Base-by-base conservation (phyloP, 2,113 vertebrate species). In the Chamaetylas fuelleborni region DNA sequence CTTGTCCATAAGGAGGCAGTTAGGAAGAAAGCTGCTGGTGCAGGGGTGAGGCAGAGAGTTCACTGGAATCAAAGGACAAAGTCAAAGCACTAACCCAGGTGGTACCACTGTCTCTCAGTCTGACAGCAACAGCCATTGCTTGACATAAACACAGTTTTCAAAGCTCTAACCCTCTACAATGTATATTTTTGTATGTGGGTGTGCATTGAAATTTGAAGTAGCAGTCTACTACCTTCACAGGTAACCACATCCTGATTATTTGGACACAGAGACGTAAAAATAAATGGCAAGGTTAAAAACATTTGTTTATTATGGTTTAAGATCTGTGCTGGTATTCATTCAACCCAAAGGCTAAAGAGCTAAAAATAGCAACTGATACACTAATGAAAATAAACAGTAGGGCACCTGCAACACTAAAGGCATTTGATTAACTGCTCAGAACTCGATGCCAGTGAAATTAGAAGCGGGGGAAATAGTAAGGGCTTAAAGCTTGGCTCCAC, bases 211-310 rank as follows among this genome's bases (percentile, higher is more conserved):
- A 95, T 97, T 97, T 96, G 96, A 97, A 96, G 95, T 92, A 60
- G 60, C 81, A 89, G 67, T 89, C 84, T 94, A 67, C 94, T 92
- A 93, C 96, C 94, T 97, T 95, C 88, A 91, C 93, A 96, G 96
- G 96, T 96, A 97, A 97, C 98, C 98, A 98, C 98, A 98, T 98
- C 98, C 98, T 98, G 97, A 97, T 97, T 97, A 98, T 97, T 96
- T 96, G 95, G 97, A 97, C 84, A 95, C 29, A 90, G 92, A 92
- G 91, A 95, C 91, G 76, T 97, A 97, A 98, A 98, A 98, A 98
- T 97, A 98, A 98, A 97, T 72, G 73, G 64, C 56, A 85, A 97
- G 88, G 96, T 97, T 98, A 97, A 98, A 98, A 95, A 97, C 92
- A 96, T 95, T 90, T 61, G 77, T 95, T 98, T 97, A 88, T 97